Conservation (phyloP, 1,140 invertebrate genomes). For the Drosophila dunni region DNA sequence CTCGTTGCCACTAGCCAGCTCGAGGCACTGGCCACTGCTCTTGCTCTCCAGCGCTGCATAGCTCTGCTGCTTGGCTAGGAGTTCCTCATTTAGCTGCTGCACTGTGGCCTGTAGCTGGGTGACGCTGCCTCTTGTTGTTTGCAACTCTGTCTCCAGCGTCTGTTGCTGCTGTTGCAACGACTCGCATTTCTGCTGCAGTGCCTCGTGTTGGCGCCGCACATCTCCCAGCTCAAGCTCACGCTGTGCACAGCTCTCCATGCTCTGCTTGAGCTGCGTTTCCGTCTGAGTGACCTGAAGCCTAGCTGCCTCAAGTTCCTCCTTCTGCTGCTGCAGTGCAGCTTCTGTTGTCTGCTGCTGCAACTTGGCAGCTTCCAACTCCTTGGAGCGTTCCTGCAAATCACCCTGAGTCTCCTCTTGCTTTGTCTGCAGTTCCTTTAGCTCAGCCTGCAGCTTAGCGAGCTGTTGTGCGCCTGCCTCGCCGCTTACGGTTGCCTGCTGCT, state of each 20-base stretch:
- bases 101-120: conserved; percentile 42
- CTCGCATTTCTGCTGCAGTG: conserved; percentile 54
- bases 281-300: conserved; percentile 6
- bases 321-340: conserved; percentile 42
- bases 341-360: conserved; percentile 40
- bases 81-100: conserved; percentile 52
- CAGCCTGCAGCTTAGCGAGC: conserved; percentile 45
- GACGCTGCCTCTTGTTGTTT: conserved; percentile 11
- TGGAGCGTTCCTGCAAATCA: not conserved
- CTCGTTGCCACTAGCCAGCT: conserved; percentile 54
- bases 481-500: conserved; percentile 34
- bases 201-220: conserved; percentile 50
- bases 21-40: conserved; percentile 35
- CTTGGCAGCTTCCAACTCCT: conserved; percentile 20
- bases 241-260: conserved; percentile 30
- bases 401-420: conserved; percentile 18
- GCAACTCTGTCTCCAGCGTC: conserved; percentile 50
- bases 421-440: conserved; percentile 31
- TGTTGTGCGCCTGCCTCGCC: conserved; percentile 41
- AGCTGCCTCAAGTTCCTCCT: conserved; percentile 12
- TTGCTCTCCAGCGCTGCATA: conserved; percentile 33
- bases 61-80: conserved; percentile 53
- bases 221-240: conserved; percentile 56
- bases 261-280: conserved; percentile 41
- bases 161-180: conserved; percentile 47